Evolutionary conservation across 2,797 vertebrate genomes (phyloP).

Genomic region (Melanotaenia trifasciata): DNA sequence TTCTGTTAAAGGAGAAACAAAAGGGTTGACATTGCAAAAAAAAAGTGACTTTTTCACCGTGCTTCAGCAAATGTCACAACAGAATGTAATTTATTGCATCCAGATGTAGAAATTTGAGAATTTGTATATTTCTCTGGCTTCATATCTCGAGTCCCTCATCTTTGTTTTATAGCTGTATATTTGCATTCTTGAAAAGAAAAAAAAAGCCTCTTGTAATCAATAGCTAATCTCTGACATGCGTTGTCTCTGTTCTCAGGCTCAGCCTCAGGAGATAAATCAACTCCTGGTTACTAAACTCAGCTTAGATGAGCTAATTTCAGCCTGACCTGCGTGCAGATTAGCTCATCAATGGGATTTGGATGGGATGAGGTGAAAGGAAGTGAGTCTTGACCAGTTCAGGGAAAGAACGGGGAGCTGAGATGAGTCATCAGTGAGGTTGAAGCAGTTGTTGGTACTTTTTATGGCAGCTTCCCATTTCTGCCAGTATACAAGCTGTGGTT

Average conservation of each 20-base stretch:
- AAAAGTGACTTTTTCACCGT: not conserved
- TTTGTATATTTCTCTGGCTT: not conserved
- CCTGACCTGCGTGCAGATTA: conserved; percentile 72
- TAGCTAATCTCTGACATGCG: conserved; percentile 59
- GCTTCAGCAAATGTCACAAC: too few species aligned
- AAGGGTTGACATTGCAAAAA: not conserved
- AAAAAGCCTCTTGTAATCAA: conserved; percentile 73
- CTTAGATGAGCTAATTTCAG: conserved; percentile 76
- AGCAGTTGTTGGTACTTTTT: conserved; percentile 7
- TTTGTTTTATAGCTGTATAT: too few species aligned
- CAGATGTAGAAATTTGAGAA: not conserved
- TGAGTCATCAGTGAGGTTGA: not conserved
- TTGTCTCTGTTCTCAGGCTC: conserved; percentile 33
- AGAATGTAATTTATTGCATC: not conserved
- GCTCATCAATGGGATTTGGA: conserved; percentile 53
- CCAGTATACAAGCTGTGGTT: conserved; percentile 16
- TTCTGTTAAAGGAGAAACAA: not conserved
- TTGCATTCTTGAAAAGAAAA: not conserved
- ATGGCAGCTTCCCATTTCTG: conserved; percentile 28
- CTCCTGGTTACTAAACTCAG: conserved; percentile 54
- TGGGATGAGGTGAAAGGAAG: conserved; percentile 40
- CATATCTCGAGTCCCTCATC: not conserved
- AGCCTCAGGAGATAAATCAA: conserved; percentile 50
- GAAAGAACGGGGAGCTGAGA: conserved; percentile 5
- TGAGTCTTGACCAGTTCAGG: conserved; percentile 13